A percentile compares a stretch with the other conserved stretches of the same genome.
Evolutionary conservation across 2,888 invertebrate genomes (phyloP).

Genomic region (Invenusta paracnida): DNA sequence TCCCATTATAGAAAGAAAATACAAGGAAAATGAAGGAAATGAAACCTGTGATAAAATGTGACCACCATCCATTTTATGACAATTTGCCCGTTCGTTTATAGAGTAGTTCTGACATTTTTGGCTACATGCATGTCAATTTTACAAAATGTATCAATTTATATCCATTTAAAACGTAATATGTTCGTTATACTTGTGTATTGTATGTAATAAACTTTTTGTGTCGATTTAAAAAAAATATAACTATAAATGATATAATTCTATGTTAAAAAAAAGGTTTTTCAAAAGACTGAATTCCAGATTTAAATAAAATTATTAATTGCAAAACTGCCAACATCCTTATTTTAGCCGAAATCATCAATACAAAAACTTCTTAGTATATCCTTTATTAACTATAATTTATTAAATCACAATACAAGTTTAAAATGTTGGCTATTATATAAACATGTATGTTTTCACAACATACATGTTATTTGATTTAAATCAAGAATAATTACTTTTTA

Average conservation of each 20-base stretch:
- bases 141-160: background rate
- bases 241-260: too few species aligned
- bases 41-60: background rate
- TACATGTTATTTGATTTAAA: background rate
- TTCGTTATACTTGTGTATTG: background rate
- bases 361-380: background rate
- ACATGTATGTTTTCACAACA: background rate
- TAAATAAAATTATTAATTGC: background rate
- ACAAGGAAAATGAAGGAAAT: background rate
- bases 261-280: background rate
- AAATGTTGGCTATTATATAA: background rate
- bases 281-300: background rate
- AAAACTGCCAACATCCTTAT: background rate
- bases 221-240: background rate
- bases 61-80: conserved; percentile 17
- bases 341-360: background rate
- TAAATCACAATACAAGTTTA: background rate
- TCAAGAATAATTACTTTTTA: background rate
- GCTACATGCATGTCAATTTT: conserved; percentile 12
- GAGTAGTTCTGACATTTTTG: conserved; percentile 15
- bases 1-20: background rate
- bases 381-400: background rate
- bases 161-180: background rate
- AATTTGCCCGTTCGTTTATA: conserved; percentile 26
- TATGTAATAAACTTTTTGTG: background rate